Evolutionary conservation across 2,797 vertebrate genomes (phyloP), one percentile per base, ranked within the genome.

Genomic region (Eulemur rubriventer): DNA sequence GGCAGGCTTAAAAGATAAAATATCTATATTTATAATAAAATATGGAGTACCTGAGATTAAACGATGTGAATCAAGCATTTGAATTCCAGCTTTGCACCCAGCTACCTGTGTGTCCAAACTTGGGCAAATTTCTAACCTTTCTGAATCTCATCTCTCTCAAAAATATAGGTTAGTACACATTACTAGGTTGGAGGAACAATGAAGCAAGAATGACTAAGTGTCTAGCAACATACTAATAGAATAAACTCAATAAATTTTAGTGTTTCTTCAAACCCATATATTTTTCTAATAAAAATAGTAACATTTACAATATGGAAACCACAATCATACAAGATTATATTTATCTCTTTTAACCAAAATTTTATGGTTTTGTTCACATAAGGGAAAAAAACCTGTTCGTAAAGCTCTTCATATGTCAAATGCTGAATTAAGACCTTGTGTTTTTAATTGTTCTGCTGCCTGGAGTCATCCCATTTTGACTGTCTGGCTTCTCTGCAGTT

Each of bases 371-470:
- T 89, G 50, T 91, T 70, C 46, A 94, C 43, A 59, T 43, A 80
- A 72, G 35, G 95, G 78, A 72, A 96, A 93, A 85, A 95, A 93
- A 92, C 4, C 0, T n/a, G 0, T 30, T 91, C 24, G 12, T 65
- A 95, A 97, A 97, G 93, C 16, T 55, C 94, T 69, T 78, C 41
- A 59, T 41, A 85, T 28, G 69, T 50, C 75, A 72, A 65, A 55
- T 13, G 94, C 88, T 69, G 65, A 80, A 65, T 93, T 90, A 79
- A 79, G 91, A 85, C 46, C 43, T 48, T 9, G 48, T 35, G 24
- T 95, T 48, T 85, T 95, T 96, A 59, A 97, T 75, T 94, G 96
- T 93, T 97, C 7, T 95, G 63, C 61, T 82, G 92, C 73, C 92
- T 88, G 59, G 96, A 96, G 88, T 86, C 70, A 85, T 91, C 67